phyloP scores from a whole-genome alignment of 30 jellyfish, hydroid and myxozoan genomes.

The Chrysaora quinquecirrha region DNA sequence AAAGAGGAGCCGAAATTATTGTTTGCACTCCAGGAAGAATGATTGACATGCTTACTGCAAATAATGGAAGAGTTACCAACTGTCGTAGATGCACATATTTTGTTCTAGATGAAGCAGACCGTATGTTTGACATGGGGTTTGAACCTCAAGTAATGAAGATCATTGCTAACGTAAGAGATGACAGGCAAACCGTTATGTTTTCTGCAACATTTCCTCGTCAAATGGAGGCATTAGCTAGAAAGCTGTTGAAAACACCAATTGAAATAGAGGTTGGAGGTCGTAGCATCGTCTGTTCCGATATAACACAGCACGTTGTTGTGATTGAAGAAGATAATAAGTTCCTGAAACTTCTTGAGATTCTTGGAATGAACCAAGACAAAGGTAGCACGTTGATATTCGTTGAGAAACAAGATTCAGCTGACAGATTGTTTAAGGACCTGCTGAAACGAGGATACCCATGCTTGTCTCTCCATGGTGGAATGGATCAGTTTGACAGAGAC shows the following conservation, averaged over 20 bases:
- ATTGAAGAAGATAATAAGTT: constrained; percentile 95
- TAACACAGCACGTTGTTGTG: constrained; percentile 87
- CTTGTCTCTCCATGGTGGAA: constrained; percentile 98
- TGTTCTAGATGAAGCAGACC: constrained; percentile 99
- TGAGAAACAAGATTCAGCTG: constrained; percentile 99
- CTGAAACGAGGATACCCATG: constrained; percentile 97
- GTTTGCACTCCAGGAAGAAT: constrained; percentile 99
- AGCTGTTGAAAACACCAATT: constrained; percentile 84
- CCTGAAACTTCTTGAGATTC: constrained; percentile 92
- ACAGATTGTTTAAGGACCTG: constrained; percentile 87
- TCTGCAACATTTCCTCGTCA: constrained; percentile 99
- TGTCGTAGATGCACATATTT: constrained; percentile 98
- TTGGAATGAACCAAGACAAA: constrained; percentile 87
- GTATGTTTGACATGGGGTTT: constrained; percentile 99
- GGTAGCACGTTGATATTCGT: constrained; percentile 95
- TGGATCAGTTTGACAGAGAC: constrained; percentile 99
- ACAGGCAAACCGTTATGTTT: constrained; percentile 96
- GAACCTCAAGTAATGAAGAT: constrained; percentile 99
- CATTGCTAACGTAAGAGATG: constrained; percentile 91
- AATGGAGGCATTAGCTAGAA: constrained; percentile 97
- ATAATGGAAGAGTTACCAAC: constrained; percentile 94
- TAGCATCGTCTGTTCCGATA: constrained; percentile 96
- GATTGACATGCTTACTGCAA: constrained; percentile 99
- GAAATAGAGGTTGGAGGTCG: constrained; percentile 99
- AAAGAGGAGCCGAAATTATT: constrained; percentile 96